Base-by-base conservation (phyloP, 1,140 invertebrate genomes). In the Aphidius ervi region DNA sequence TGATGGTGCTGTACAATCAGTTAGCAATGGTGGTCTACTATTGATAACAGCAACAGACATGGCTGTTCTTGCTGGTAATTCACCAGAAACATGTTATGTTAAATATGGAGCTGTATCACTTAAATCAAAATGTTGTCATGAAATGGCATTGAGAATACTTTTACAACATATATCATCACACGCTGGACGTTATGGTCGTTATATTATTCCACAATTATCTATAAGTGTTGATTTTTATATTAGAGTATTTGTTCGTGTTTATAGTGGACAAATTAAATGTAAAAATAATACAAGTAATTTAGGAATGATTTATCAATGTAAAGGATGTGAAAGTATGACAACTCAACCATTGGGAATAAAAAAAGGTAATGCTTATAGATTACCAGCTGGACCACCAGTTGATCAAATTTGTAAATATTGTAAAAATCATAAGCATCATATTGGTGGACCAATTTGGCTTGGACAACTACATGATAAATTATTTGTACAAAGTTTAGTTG, bases 191-290 rank as follows among this genome's bases (percentile, higher is more conserved):
- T 97, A 99, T 78, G 92, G 93, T 20, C 84, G 93, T 49, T 97
- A 96, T 71, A 98, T 98, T 66, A 85, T 87, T 56, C 98, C 98
- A 0, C 66, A 99, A 5, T 69, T 99, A 1, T 95, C 92, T 31
- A 73, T 99, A 53, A 97, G 95, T 59, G 92, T 90, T 5, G 98
- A 99, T 79, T 99, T 99, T 81, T 99, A 99, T 76, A 87, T 99
- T 37, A 81, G 98, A 65, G 87, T 99, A 6, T 98, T 99, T 82
- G 93, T 99, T 1, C 85, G 86, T 70, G 80, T 99, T 4, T 87
- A 84, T 56, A 85, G 87, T 0, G 88, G 94, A 52, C 89, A 91
- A 63, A 77, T 83, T 9, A 87, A 88, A 67, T 95, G 93, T 64
- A 99, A 98, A 81, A 82, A 86, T 68, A 88, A 88, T 59, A 88